Percentiles rank a stretch among this genome's conserved stretches.
phyloP scores from a whole-genome alignment of 2,797 vertebrate genomes.

The Psittacula echo region DNA sequence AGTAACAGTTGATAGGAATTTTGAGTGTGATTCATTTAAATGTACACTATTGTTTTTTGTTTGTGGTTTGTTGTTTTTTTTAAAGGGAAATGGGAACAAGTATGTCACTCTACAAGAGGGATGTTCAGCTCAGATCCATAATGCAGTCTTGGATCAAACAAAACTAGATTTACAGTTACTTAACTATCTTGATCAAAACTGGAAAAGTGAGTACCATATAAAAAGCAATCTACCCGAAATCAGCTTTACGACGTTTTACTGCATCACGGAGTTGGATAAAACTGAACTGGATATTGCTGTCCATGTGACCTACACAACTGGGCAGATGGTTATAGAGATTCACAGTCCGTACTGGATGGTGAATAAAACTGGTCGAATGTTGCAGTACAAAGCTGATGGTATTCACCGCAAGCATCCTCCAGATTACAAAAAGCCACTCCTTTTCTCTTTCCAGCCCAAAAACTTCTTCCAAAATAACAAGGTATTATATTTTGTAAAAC shows the following conservation, averaged over 20 bases:
- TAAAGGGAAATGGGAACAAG: conserved; percentile 80
- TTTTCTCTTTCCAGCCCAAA: conserved; percentile 97
- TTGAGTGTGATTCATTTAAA: background rate
- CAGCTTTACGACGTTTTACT: conserved; percentile 89
- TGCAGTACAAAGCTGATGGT: conserved; percentile 98
- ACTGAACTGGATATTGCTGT: conserved; percentile 92
- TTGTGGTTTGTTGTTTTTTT: background rate
- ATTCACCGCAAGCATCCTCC: conserved; percentile 95
- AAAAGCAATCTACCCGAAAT: conserved; percentile 88
- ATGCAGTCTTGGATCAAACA: conserved; percentile 87
- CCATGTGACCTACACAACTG: conserved; percentile 86
- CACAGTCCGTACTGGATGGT: conserved; percentile 99
- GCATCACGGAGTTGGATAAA: conserved; percentile 78
- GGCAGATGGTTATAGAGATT: conserved; percentile 87
- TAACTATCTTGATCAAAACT: conserved; percentile 90
- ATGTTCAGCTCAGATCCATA: conserved; percentile 89
- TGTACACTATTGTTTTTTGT: background rate
- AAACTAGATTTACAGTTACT: conserved; percentile 85
- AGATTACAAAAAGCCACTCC: conserved; percentile 92
- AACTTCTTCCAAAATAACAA: conserved; percentile 96
- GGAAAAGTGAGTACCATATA: conserved; percentile 87
- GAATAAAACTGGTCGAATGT: conserved; percentile 92
- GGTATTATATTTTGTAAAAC: conserved; percentile 73
- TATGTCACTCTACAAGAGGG: conserved; percentile 82
- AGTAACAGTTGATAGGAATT: background rate